Evolutionary conservation across 2,797 vertebrate genomes (phyloP).

Genomic region (Esox lucius): DNA sequence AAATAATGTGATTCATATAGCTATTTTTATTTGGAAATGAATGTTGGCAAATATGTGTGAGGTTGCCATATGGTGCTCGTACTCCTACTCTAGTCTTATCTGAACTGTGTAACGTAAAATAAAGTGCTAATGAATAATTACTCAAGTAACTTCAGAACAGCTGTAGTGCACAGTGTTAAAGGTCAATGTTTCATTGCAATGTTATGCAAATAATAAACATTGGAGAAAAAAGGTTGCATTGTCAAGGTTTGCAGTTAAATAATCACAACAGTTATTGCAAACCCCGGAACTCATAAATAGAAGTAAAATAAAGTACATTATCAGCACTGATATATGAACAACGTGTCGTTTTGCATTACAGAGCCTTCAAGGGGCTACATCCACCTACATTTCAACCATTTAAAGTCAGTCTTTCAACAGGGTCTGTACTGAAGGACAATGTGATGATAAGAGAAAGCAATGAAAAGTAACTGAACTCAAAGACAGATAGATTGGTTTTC

Average conservation of each 20-base stretch:
- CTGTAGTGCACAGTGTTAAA: conserved; percentile 40
- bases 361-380: neutral
- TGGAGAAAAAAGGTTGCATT: conserved; percentile 23
- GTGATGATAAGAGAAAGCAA: neutral
- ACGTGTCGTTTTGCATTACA: neutral
- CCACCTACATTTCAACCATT: too few species aligned
- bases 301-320: conserved; percentile 16
- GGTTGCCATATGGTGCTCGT: neutral
- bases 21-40: neutral
- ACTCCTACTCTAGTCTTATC: neutral
- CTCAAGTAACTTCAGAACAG: conserved; percentile 33
- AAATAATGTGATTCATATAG: conserved; percentile 1
- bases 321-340: conserved; percentile 5
- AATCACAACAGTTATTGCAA: conserved; percentile 46
- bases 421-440: neutral
- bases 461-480: neutral
- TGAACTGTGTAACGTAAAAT: neutral
- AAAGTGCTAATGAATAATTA: neutral
- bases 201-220: conserved; percentile 39
- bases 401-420: neutral
- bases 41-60: neutral
- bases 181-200: conserved; percentile 40
- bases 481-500: neutral
- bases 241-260: conserved; percentile 29
- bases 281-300: conserved; percentile 19